A percentile compares a stretch with the other conserved stretches of the same genome.
Evolutionary conservation across 1,140 invertebrate genomes (phyloP).

Genomic region (Drosophila paulistorum): DNA sequence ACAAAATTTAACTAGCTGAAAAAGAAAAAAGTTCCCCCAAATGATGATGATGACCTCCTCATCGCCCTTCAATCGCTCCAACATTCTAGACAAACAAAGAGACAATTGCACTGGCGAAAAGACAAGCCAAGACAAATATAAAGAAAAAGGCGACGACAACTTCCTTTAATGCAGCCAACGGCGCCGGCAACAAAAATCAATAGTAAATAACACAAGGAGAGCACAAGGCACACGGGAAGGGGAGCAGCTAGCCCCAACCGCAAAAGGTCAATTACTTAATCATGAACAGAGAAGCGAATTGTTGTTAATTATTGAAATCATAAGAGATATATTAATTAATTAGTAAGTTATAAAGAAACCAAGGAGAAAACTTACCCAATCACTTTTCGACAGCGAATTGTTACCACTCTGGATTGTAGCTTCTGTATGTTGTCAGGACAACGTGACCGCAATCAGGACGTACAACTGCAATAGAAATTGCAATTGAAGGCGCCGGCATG

Average conservation of each 20-base stretch:
- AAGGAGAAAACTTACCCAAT: constrained; percentile 1
- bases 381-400: not conserved
- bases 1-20: not conserved
- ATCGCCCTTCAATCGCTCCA: not conserved
- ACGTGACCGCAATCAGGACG: constrained; percentile 36
- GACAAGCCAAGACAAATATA: not conserved
- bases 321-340: constrained; percentile 32
- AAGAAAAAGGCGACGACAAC: constrained; percentile 11
- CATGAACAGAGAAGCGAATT: constrained; percentile 10
- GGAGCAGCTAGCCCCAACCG: constrained; percentile 3
- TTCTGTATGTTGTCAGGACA: constrained; percentile 53
- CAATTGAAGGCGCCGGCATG: constrained; percentile 44
- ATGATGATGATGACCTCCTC: constrained; percentile 2
- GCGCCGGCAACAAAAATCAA: constrained; percentile 61
- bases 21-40: not conserved
- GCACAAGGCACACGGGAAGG: not conserved
- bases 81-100: not conserved
- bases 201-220: constrained; percentile 23
- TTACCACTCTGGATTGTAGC: not conserved
- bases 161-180: constrained; percentile 16
- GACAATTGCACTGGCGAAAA: not conserved
- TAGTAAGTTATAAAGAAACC: not conserved
- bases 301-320: constrained; percentile 45
- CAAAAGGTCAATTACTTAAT: constrained; percentile 37
- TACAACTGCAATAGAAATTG: constrained; percentile 33